Evolutionary conservation across 2,888 invertebrate species (phyloP), one percentile per base, ranked within the genome.

Genomic region (Macaria notata): DNA sequence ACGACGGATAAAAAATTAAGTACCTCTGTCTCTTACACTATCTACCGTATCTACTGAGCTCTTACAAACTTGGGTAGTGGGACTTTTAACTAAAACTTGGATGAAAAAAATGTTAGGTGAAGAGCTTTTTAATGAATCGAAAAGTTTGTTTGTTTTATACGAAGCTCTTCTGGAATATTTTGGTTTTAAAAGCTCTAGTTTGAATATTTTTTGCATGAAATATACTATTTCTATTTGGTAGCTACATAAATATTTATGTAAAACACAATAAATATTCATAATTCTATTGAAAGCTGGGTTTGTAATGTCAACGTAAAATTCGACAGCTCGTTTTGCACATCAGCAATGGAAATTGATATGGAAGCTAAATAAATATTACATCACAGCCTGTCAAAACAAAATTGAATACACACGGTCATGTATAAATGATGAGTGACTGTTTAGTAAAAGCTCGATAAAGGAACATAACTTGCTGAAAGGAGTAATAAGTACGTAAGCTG

Each of bases 281-380:
- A 19, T 19, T 19, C 1, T 19, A 19, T 19, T 36, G 7, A 36
- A 47, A 46, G 48, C 60, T 51, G 59, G 57, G 55, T 66, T 69
- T 65, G 60, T 65, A 54, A 69, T 66, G 67, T 59, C 62, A 61
- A 77, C 71, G 66, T 64, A 71, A 77, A 75, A 74, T 66, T 69
- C 64, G 62, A 61, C 52, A 63, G 59, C 50, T 50, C 50, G 36
- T 50, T 62, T 58, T 46, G 33, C 67, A 69, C 70, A 63, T 67
- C 68, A 70, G 64, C 63, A 65, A 66, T 71, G 72, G 68, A 71
- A 76, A 80, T 79, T 79, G 76, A 76, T 77, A 78, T 76, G 72
- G 71, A 67, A 72, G 72, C 76, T 75, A 78, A 75, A 82, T 76
- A 82, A 78, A 82, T 76, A 76, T 74, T 70, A 72, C 67, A 75